phyloP scores from a whole-genome alignment of 2,797 vertebrate genomes.

The Orientallactaga sibirica region DNA sequence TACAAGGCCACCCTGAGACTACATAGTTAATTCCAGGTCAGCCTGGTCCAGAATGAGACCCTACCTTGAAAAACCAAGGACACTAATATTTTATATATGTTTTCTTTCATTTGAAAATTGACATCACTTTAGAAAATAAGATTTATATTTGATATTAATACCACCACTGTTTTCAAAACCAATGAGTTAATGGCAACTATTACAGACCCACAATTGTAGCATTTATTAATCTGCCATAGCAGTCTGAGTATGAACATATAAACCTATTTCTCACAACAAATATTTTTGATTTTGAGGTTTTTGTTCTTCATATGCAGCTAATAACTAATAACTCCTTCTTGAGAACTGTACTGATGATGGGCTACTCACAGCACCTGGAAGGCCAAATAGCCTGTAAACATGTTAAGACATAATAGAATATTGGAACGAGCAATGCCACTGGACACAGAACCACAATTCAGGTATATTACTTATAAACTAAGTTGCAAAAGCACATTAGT shows the following conservation, averaged over 20 bases:
- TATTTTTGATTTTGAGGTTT: neutral
- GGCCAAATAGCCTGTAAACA: neutral
- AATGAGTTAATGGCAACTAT: neutral
- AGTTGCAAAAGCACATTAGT: neutral
- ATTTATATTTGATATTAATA: neutral
- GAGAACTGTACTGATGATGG: neutral
- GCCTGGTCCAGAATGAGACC: too few species aligned
- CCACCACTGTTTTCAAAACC: neutral
- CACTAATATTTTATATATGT: neutral
- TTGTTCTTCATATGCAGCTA: neutral
- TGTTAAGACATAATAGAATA: neutral
- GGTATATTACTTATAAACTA: neutral
- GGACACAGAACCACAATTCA: neutral
- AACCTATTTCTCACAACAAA: neutral
- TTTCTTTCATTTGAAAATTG: constrained; percentile 12
- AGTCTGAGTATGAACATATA: constrained; percentile 30
- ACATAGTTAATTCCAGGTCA: too few species aligned
- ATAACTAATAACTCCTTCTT: neutral
- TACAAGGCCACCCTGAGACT: too few species aligned
- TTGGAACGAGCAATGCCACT: neutral
- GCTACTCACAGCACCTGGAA: neutral
- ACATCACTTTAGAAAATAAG: neutral
- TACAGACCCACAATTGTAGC: neutral
- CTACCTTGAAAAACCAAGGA: neutral
- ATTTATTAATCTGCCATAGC: neutral